Percentiles rank a stretch among this genome's conserved stretches.
These are phyloP conservation scores for Diabrotica virgifera DNA, from an alignment of 1,140 invertebrate genomes.

Conservation along the genomic window DNA sequence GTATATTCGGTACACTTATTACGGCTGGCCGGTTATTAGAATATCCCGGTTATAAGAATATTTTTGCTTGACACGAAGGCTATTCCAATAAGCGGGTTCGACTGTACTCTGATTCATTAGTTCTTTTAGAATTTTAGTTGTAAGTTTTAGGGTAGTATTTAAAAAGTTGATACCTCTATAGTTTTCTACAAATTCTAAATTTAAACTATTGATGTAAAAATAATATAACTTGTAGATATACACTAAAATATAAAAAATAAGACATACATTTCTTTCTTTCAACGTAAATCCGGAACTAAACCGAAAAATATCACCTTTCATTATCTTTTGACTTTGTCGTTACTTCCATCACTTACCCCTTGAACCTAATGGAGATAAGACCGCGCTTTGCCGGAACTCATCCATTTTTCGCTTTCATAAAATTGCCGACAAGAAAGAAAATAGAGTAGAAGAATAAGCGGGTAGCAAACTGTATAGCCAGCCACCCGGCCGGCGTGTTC, in stretches of 20 bases:
- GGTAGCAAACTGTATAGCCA: neutral
- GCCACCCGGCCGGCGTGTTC: neutral
- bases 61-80: too few relatives aligned
- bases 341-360: constrained; percentile 1
- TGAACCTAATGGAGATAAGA: constrained; percentile 2
- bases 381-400: constrained; percentile 1
- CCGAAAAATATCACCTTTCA: neutral
- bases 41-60: too few relatives aligned
- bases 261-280: neutral
- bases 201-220: too few relatives aligned
- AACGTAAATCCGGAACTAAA: neutral
- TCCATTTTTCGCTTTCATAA: constrained; percentile 2
- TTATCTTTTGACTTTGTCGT: constrained; percentile 1
- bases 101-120: too few relatives aligned
- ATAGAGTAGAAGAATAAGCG: neutral
- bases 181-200: too few relatives aligned
- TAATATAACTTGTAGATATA: too few relatives aligned
- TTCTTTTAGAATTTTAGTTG: too few relatives aligned
- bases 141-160: too few relatives aligned
- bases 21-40: too few relatives aligned
- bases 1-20: too few relatives aligned
- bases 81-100: too few relatives aligned
- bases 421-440: constrained; percentile 1
- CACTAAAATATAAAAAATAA: neutral
- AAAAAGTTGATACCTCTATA: too few relatives aligned